Evolutionary conservation across 1,140 invertebrate genomes (phyloP).

Genomic region (Listronotus oregonensis): DNA sequence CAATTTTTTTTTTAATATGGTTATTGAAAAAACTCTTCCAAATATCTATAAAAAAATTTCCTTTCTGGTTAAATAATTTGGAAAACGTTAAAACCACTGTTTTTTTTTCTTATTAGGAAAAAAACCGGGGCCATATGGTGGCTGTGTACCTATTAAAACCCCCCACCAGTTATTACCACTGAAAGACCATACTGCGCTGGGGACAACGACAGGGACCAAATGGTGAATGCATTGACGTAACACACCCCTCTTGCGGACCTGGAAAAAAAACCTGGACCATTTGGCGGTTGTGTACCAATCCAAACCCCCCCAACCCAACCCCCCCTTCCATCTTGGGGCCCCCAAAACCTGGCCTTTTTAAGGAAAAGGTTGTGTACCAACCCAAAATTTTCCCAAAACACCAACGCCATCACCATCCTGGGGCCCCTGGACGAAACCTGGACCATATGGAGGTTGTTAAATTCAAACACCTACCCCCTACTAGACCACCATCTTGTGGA

Average conservation of each 20-base stretch:
- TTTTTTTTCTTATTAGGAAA: conserved; percentile 2
- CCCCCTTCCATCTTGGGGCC: conserved; percentile 8
- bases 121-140: conserved; percentile 22
- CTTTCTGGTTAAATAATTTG: too few relatives aligned
- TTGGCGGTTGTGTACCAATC: conserved; percentile 30
- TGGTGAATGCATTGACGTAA: conserved; percentile 3
- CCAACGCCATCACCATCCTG: conserved; percentile 7
- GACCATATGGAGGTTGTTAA: conserved; percentile 30
- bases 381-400: conserved; percentile 25
- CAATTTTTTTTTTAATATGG: too few relatives aligned
- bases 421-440: conserved; percentile 10
- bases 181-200: conserved; percentile 6
- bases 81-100: neutral
- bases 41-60: too few relatives aligned
- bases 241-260: neutral
- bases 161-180: conserved; percentile 13
- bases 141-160: conserved; percentile 14
- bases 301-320: conserved; percentile 1
- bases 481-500: neutral
- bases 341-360: conserved; percentile 24
- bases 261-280: conserved; percentile 24
- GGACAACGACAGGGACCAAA: conserved; percentile 7
- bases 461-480: neutral
- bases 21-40: too few relatives aligned
- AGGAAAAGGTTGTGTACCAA: conserved; percentile 30